Conservation (phyloP, 1,140 invertebrate species). For the Cydia amplana region DNA sequence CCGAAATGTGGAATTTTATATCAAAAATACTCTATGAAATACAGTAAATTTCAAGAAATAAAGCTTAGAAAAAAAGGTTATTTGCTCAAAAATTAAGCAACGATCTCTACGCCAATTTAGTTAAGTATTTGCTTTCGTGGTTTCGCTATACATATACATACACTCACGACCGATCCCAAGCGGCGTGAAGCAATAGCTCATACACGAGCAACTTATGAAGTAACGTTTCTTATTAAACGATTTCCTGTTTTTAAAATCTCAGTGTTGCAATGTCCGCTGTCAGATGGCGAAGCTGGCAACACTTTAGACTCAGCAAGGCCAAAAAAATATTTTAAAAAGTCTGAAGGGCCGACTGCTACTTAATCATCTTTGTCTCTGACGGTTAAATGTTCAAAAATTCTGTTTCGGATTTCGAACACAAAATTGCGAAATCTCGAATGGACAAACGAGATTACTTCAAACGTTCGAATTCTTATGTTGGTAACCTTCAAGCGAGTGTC, state of each 20-base stretch:
- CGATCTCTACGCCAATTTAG: background rate
- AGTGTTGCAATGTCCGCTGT: conserved; percentile 29
- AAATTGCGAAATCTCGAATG: background rate
- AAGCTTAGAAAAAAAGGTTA: background rate
- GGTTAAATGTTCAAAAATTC: background rate
- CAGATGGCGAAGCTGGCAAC: conserved; percentile 24
- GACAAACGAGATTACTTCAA: background rate
- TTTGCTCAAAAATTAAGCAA: background rate
- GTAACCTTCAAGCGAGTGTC: background rate
- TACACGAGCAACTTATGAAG: conserved; percentile 9
- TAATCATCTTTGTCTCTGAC: background rate
- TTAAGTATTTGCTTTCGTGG: background rate
- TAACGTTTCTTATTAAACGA: conserved; percentile 27
- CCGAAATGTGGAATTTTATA: too few species aligned
- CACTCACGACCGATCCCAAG: conserved; percentile 9
- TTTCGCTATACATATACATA: conserved; percentile 10
- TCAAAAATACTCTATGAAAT: too few species aligned
- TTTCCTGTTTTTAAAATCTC: conserved; percentile 32
- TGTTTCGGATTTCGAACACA: background rate
- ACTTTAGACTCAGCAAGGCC: conserved; percentile 22
- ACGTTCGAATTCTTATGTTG: background rate
- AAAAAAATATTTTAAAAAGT: background rate
- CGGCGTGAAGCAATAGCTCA: conserved; percentile 1
- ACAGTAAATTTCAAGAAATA: background rate
- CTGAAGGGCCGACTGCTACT: background rate